These are phyloP conservation scores for Capitulum mitella DNA, from an alignment of 2,888 invertebrate genomes.

Conservation along the genomic window DNA sequence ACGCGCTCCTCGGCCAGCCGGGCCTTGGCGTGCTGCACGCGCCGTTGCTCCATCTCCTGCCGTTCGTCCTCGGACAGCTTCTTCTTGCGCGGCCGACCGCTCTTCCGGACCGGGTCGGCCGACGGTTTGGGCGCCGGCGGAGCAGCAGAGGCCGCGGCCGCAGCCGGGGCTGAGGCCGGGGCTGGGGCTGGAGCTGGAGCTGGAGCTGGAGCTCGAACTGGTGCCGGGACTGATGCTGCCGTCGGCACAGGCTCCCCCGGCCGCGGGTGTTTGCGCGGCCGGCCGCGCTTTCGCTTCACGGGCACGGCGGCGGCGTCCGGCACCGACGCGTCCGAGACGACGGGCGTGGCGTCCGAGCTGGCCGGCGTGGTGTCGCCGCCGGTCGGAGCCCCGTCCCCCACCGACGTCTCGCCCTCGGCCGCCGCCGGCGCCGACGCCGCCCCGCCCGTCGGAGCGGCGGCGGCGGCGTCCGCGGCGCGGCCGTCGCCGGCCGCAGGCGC, in stretches of 20 bases:
- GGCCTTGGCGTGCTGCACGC: neutral
- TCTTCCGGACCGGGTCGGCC: neutral
- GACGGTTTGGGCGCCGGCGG: neutral
- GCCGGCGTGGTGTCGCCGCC: neutral
- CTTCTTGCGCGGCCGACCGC: constrained; percentile 23
- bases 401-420: no score
- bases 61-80: constrained; percentile 2
- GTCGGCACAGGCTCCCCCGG: neutral
- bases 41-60: neutral
- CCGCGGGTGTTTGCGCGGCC: neutral
- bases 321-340: neutral
- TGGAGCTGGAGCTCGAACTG: neutral
- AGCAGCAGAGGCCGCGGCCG: neutral
- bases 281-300: constrained; percentile 9
- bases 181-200: neutral
- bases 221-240: neutral
- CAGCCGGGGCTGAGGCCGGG: neutral
- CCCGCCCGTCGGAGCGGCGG: neutral
- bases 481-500: no score
- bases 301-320: neutral
- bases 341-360: neutral
- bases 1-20: neutral
- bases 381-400: no score
- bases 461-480: neutral
- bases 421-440: no score